Conservation (phyloP, 2,797 vertebrate genomes). For the Sebastes kiyomatsui region DNA sequence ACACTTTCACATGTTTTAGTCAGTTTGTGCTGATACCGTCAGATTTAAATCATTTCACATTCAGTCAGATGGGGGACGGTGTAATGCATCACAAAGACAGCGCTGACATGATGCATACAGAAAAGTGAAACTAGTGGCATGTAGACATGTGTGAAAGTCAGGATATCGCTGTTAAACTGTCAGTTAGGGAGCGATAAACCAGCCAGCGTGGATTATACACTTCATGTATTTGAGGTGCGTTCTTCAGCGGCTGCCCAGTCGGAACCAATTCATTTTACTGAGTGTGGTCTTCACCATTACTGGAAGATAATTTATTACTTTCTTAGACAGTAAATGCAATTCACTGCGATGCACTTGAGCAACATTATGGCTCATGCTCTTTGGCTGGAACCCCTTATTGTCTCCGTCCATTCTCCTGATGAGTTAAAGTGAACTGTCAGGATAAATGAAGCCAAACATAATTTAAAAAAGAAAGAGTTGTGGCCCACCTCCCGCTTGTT, state of each 20-base stretch:
- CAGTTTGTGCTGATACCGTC: neutral
- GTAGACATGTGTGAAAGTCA: constrained; percentile 20
- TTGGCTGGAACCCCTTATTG: neutral
- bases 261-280: constrained; percentile 40
- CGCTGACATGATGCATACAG: neutral
- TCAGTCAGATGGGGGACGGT: neutral
- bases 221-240: neutral
- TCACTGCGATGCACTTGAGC: constrained; percentile 14
- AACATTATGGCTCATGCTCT: constrained; percentile 12
- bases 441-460: neutral
- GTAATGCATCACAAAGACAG: constrained; percentile 23
- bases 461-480: neutral
- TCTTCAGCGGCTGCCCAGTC: constrained; percentile 30
- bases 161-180: constrained; percentile 27
- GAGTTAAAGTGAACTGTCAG: constrained; percentile 8
- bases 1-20: neutral
- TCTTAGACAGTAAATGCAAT: constrained; percentile 26
- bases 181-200: neutral
- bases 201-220: neutral
- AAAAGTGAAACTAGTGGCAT: constrained; percentile 6
- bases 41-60: constrained; percentile 4
- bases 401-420: constrained; percentile 17
- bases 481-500: constrained; percentile 87
- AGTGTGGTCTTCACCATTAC: constrained; percentile 40
- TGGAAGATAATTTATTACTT: constrained; percentile 39